Base-by-base conservation (phyloP, 2,888 invertebrate genomes). In the Oscheius sp. region DNA sequence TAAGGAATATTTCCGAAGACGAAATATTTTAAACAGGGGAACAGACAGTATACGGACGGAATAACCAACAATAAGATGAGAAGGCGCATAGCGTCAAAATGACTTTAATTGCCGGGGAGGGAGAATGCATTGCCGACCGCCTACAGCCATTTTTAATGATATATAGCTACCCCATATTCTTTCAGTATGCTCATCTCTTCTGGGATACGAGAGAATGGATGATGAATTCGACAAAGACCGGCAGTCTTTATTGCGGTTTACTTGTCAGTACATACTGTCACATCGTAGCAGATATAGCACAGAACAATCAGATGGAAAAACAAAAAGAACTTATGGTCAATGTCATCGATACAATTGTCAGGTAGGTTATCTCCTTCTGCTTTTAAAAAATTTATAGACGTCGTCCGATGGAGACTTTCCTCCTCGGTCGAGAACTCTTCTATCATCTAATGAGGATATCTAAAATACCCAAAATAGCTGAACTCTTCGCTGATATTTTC, bases 231-330 rank as follows among this genome's bases (percentile, higher is more conserved):
- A 61, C 74, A 49, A 75, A 75, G 54, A 47, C 38, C 4, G 68
- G 66, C 38, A 41, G 56, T 14, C 20, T 54, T 12, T 51, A 70
- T 20, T 41, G 59, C 30, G 57, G 71, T 1, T 45, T 71, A 14
- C 30, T 68, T 20, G 41, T 77, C 24, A 49, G 59, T 44, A 66
- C 65, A 22, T 72, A 70, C 47, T 51, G 69, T 12, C 71, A 77
- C 8, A 54, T 72, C 22, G 63, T 77, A 20, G 56, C 62, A 30
- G 75, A 77, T 36, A 47, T 67, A 2, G 47, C 49, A 6, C 28
- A 14, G 14, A 33, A 28, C 14, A n/a, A 22, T 2, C 36, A 38
- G n/a, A 2, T 59, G 28, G 59, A 59, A 3, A 44, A 26, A 24
- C 28, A 44, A 17, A 59, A 59, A 20, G 30, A 59, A n/a, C n/a